phyloP scores from a whole-genome alignment of 2,888 invertebrate species.

The Perithous albicinctus region DNA sequence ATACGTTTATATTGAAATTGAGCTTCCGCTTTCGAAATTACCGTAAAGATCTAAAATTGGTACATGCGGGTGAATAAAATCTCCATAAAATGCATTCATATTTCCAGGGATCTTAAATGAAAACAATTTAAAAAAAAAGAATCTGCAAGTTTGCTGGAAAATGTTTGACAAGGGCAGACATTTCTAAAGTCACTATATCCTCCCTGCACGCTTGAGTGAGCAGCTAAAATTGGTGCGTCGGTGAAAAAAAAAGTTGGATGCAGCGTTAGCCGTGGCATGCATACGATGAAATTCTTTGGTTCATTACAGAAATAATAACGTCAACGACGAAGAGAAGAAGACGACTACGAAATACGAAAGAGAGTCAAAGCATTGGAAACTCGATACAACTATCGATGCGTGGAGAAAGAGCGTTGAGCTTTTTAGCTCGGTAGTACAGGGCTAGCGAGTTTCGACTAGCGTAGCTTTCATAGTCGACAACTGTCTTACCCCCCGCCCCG shows the following conservation, averaged over 20 bases:
- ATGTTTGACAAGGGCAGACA: too few relatives aligned
- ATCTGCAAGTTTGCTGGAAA: too few relatives aligned
- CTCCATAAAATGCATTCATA: too few relatives aligned
- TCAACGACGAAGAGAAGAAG: not conserved
- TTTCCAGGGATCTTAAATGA: too few relatives aligned
- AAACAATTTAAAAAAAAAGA: too few relatives aligned
- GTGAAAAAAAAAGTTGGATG: not conserved
- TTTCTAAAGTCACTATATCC: too few relatives aligned
- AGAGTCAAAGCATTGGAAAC: constrained; percentile 42
- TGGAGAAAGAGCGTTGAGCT: constrained; percentile 45
- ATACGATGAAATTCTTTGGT: constrained; percentile 54
- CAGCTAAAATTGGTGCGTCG: constrained; percentile 50
- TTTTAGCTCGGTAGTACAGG: constrained; percentile 45
- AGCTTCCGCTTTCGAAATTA: too few relatives aligned
- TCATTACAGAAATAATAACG: constrained; percentile 64
- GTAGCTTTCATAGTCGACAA: constrained; percentile 27
- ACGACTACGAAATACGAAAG: constrained; percentile 2
- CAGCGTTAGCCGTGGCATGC: constrained; percentile 27
- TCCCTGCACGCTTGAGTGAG: not conserved
- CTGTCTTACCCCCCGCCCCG: constrained; percentile 11
- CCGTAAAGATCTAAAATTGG: too few relatives aligned
- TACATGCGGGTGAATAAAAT: too few relatives aligned
- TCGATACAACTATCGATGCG: constrained; percentile 59
- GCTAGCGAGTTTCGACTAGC: constrained; percentile 48
- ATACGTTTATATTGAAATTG: too few relatives aligned